Evolutionary conservation across 1,140 invertebrate species (phyloP).

Genomic region (Neomicropteryx cornuta): DNA sequence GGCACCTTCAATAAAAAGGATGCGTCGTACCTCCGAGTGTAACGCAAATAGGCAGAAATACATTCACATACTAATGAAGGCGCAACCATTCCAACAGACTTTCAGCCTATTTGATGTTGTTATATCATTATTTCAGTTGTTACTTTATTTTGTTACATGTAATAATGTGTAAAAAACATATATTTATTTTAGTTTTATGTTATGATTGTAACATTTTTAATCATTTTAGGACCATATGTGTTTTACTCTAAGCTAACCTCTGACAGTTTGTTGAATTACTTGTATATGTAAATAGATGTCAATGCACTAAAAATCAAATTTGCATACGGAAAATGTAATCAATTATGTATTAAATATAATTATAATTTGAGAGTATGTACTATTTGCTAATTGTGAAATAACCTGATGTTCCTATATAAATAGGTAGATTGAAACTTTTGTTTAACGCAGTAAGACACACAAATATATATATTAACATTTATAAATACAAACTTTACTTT

Average conservation of each 20-base stretch:
- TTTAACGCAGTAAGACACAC: neutral
- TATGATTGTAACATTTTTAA: neutral
- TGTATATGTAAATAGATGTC: neutral
- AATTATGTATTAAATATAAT: neutral
- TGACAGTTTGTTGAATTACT: neutral
- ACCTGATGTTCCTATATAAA: neutral
- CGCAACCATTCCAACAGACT: no score
- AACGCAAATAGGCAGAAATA: no score
- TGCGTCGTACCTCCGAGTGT: no score
- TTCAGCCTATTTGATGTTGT: no score
- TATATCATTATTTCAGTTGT: no score
- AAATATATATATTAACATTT: conserved; percentile 3
- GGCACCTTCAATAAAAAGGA: no score
- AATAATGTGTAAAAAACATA: conserved; percentile 4
- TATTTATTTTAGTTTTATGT: conserved; percentile 1
- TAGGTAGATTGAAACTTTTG: neutral
- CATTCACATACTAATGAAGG: no score
- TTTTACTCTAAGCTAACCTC: neutral
- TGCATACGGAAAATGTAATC: neutral
- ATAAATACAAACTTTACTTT: neutral
- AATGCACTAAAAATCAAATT: neutral
- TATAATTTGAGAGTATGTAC: neutral
- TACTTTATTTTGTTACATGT: no score
- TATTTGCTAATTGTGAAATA: neutral
- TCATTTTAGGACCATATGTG: neutral